These are phyloP conservation scores for Athrips mouffetella DNA, from an alignment of 2,888 invertebrate genomes.

Conservation along the genomic window DNA sequence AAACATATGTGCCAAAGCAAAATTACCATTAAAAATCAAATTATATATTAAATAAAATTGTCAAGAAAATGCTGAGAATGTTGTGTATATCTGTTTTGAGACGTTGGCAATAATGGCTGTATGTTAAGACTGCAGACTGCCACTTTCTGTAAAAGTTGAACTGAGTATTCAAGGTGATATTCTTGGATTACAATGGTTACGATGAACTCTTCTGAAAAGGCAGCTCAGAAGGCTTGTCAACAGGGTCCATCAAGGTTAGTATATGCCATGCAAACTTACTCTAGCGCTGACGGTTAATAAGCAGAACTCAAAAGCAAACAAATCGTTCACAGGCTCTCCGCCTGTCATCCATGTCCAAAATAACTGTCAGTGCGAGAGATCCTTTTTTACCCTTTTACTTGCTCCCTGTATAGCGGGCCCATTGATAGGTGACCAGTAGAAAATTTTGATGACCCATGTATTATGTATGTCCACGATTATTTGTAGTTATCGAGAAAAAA, in stretches of 20 bases:
- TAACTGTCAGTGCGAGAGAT: background rate
- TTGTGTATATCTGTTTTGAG: background rate
- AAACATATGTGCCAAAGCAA: constrained; percentile 10
- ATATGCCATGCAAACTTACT: too few species aligned
- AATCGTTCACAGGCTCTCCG: background rate
- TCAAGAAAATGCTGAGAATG: background rate
- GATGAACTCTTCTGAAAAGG: constrained; percentile 75
- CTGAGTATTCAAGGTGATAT: constrained; percentile 20
- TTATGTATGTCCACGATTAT: too few species aligned
- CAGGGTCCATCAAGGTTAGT: constrained; percentile 70
- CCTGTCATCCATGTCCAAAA: background rate
- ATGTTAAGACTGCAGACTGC: background rate
- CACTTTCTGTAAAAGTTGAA: constrained; percentile 14
- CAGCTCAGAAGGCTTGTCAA: constrained; percentile 75
- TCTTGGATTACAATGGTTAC: constrained; percentile 68
- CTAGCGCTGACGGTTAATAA: too few species aligned
- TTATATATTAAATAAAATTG: background rate
- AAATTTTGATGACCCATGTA: too few species aligned
- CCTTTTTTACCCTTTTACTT: background rate
- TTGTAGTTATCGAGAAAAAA: too few species aligned
- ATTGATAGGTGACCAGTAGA: too few species aligned
- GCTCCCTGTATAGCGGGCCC: too few species aligned
- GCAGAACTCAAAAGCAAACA: too few species aligned
- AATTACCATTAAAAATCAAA: background rate
- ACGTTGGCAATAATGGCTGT: background rate